phyloP scores from a whole-genome alignment of 2,113 vertebrate species.

The Aspidoscelis tigris region DNA sequence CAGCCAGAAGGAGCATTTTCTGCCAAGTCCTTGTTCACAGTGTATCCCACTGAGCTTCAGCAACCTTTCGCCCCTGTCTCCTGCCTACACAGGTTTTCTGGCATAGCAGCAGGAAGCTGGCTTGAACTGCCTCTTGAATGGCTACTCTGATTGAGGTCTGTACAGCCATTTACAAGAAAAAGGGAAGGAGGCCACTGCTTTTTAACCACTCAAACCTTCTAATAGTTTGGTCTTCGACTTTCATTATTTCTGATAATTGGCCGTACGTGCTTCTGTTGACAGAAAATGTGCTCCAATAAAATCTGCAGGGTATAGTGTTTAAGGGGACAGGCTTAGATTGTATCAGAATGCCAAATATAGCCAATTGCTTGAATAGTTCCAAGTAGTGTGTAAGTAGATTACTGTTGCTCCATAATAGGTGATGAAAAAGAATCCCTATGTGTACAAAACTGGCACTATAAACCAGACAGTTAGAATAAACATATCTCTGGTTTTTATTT shows the following conservation, averaged over 20 bases:
- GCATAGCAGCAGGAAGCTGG: background rate
- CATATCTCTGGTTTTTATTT: background rate
- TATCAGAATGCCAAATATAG: background rate
- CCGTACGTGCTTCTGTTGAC: background rate
- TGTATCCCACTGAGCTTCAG: background rate
- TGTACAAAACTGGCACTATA: background rate
- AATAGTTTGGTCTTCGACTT: background rate
- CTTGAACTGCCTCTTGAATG: background rate
- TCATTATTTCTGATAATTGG: background rate
- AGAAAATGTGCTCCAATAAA: background rate
- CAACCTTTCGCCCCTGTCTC: background rate
- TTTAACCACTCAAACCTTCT: background rate
- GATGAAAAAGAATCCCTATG: no score
- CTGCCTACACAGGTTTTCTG: background rate
- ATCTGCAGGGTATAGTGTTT: background rate
- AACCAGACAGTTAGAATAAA: background rate
- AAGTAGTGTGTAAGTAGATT: background rate
- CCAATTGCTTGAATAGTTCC: background rate
- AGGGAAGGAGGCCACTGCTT: background rate
- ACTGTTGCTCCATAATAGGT: no score
- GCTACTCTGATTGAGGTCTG: background rate
- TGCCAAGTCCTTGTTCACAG: background rate
- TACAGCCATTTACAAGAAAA: background rate
- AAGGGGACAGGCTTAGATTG: background rate
- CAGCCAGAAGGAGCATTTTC: constrained; percentile 9